Conservation (phyloP, 2,113 vertebrate species). For the Archocentrus centrarchus region DNA sequence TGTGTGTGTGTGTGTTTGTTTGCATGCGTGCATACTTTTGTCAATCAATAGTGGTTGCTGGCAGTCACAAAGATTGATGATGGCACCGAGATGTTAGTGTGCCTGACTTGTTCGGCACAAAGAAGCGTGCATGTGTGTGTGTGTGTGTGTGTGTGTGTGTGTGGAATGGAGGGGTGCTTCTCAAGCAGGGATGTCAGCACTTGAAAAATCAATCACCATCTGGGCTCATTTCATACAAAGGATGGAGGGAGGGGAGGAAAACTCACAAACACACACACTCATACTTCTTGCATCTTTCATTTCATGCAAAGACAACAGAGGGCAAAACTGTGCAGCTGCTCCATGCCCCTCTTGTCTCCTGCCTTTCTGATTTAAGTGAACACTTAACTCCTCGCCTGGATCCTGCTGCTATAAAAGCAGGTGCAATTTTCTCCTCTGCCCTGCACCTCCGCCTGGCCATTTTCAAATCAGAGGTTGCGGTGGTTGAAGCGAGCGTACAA, state of each 20-base stretch:
- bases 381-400: slow-evolving; percentile 56
- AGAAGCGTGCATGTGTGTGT: slow-evolving; percentile 73
- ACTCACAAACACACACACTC: slow-evolving; percentile 47
- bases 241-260: slow-evolving; percentile 85
- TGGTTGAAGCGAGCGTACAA: slow-evolving; percentile 1
- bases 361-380: slow-evolving; percentile 68
- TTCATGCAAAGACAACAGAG: slow-evolving; percentile 70
- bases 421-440: slow-evolving; percentile 52
- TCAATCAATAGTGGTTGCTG: slow-evolving; percentile 95
- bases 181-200: slow-evolving; percentile 99
- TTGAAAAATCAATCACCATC: slow-evolving; percentile 99
- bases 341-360: slow-evolving; percentile 47
- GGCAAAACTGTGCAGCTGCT: slow-evolving; percentile 58
- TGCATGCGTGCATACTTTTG: slow-evolving; percentile 81
- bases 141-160: slow-evolving; percentile 16
- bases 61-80: slow-evolving; percentile 90
- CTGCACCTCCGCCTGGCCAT: slow-evolving; percentile 18
- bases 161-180: slow-evolving; percentile 85
- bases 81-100: slow-evolving; percentile 95
- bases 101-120: slow-evolving; percentile 99
- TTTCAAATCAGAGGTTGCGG: slow-evolving; percentile 46
- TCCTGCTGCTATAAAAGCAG: slow-evolving; percentile 69
- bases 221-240: slow-evolving; percentile 94
- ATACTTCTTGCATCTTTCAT: slow-evolving; percentile 66
- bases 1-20: slow-evolving; percentile 55